Conservation (phyloP, 2,113 vertebrate genomes). For the Cathartes aura region DNA sequence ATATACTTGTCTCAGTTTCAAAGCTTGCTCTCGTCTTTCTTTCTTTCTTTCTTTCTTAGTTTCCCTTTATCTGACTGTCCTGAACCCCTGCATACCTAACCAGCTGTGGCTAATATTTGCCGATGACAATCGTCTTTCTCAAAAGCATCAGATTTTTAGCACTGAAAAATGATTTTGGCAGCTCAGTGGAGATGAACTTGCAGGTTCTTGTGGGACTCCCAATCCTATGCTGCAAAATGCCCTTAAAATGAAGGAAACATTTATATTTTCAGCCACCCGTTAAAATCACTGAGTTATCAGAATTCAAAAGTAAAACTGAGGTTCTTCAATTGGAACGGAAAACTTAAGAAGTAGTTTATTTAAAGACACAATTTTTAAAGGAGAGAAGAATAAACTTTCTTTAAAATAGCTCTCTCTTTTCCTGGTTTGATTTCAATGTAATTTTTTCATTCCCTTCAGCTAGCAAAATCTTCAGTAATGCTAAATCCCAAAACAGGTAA, state of each 20-base stretch:
- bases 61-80: background rate
- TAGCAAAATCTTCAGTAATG: background rate
- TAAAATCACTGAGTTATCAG: background rate
- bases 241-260: background rate
- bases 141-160: background rate
- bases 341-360: background rate
- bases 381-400: background rate
- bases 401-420: background rate
- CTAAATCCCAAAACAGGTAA: background rate
- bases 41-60: background rate
- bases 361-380: background rate
- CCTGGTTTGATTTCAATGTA: background rate
- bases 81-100: background rate
- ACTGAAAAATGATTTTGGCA: background rate
- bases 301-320: background rate
- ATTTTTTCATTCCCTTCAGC: background rate
- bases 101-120: background rate
- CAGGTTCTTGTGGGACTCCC: background rate
- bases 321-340: background rate
- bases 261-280: background rate
- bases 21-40: background rate
- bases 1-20: background rate
- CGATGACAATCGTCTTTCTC: background rate
- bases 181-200: background rate
- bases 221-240: background rate